A percentile compares a stretch with the other conserved stretches of the same genome.
Conservation (phyloP, 1,140 invertebrate genomes). For the Brachionus koreanus region DNA sequence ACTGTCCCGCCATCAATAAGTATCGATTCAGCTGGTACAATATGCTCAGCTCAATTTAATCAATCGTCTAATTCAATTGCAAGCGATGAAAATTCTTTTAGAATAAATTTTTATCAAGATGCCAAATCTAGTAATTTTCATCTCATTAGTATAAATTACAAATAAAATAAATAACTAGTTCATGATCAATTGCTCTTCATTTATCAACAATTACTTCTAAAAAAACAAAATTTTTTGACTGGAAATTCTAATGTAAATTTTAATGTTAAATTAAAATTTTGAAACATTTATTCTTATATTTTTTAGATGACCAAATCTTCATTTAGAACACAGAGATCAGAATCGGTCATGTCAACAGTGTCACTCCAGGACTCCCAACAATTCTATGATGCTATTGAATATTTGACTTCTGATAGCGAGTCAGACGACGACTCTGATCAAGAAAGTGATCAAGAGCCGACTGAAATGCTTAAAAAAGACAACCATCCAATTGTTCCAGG, state of each 20-base stretch:
- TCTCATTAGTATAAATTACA: not conserved
- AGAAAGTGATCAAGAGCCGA: conserved; percentile 25
- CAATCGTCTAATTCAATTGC: conserved; percentile 12
- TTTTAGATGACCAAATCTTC: not conserved
- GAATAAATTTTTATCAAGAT: conserved; percentile 41
- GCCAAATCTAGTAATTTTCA: conserved; percentile 22
- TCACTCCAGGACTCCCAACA: conserved; percentile 39
- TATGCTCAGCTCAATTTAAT: not conserved
- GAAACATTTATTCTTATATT: not conserved
- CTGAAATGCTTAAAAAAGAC: not conserved
- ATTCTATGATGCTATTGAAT: conserved; percentile 44
- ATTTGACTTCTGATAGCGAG: conserved; percentile 39
- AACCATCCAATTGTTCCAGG: conserved; percentile 6
- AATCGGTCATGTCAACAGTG: conserved; percentile 22
- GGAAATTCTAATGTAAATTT: conserved; percentile 2
- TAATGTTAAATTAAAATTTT: not conserved
- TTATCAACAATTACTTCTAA: conserved; percentile 35
- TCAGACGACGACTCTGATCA: conserved; percentile 37
- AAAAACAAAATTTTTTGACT: conserved; percentile 2
- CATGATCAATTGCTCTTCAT: conserved; percentile 28
- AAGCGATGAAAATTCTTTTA: conserved; percentile 2
- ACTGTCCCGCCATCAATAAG: conserved; percentile 4
- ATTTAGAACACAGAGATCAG: not conserved
- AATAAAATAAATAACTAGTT: not conserved
- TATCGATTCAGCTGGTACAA: not conserved